Base-by-base conservation (phyloP, 1,140 invertebrate genomes). In the Amyelois transitella region DNA sequence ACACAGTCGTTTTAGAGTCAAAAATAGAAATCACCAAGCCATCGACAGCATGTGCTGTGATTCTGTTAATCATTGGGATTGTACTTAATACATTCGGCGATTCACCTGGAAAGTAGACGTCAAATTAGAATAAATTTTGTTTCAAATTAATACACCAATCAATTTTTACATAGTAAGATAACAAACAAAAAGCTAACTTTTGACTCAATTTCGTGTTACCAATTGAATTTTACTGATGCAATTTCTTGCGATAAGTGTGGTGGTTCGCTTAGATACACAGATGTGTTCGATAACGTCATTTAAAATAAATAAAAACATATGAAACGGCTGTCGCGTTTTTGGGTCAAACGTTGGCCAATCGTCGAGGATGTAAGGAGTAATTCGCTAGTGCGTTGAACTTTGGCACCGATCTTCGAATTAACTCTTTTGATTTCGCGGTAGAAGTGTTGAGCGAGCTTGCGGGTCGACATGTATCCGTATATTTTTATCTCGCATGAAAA, bases 11-110 rank as follows among this genome's bases (percentile, higher is more conserved):
- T 14, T 14, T 38, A 38, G 32, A 38, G n/a, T 14, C 1, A n/a
- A n/a, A 38, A 14, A 28, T 10, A n/a, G 67, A 75, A 81, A 69
- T 70, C 55, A 58, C 72, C 77, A 82, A 75, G 79, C 66, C 62
- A 61, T 58, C 55, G 65, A 60, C 73, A 70, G 61, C 76, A 79
- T 66, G 77, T 84, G 84, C 82, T 75, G 76, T 87, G 77, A 84
- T 79, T 71, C 66, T 64, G 70, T 76, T 79, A 77, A 62, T 78
- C 72, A 77, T 78, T 85, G 45, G 81, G 69, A 76, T 71, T 83
- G 83, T 84, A 83, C 77, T 85, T 85, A 87, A 86, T n/a, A 87
- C 81, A 83, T 77, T 86, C 84, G 84, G 71, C 82, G 84, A 84
- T 70, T 80, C 80, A 88, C 85, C 85, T 88, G 85, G 69, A 83